Evolutionary conservation across 1,140 invertebrate species (phyloP), one percentile per base, ranked within the genome.

Genomic region (Lasioglossum albipes): DNA sequence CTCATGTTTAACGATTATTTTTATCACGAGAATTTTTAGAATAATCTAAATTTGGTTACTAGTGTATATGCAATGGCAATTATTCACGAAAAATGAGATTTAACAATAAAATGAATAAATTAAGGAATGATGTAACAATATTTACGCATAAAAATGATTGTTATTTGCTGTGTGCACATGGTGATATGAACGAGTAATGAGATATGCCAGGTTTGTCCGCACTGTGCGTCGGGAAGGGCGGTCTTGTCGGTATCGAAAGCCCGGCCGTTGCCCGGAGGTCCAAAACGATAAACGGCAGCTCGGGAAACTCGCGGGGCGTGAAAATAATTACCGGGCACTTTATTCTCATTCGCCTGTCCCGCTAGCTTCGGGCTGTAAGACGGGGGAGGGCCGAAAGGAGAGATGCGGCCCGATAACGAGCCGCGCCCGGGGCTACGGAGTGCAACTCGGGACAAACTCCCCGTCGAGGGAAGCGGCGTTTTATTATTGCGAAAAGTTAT

Each of bases 401-500:
- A 72, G 36, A 84, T 84, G 69, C 65, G 64, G 59, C 7, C 5
- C 59, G 52, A 36, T 85, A 85, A 84, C 74, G 79, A 84, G 80
- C 57, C 41, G 41, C 27, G 83, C 84, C 42, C 59, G 49, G 31
- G 65, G 82, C 78, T 59, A 84, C 31, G 45, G 59, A 27, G 5
- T 22, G 54, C 41, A 65, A 27, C 65, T 62, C 18, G 1, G 52
- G 42, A 65, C 45, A 36, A 82, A 82, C 71, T 82, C 64, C 6
- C n/a, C 27, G 62, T 16, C 64, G 22, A 64, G 45, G 31, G 75
- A 77, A 77, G 80, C 62, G 18, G 31, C 83, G 75, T 79, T 79
- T 85, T 86, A 86, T 86, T 86, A 86, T 83, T 72, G 84, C 73
- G 65, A 75, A 57, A 86, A 86, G 84, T 86, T 86, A 86, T 86